Conservation (phyloP, 2,888 invertebrate genomes). For the Fragum sueziense region DNA sequence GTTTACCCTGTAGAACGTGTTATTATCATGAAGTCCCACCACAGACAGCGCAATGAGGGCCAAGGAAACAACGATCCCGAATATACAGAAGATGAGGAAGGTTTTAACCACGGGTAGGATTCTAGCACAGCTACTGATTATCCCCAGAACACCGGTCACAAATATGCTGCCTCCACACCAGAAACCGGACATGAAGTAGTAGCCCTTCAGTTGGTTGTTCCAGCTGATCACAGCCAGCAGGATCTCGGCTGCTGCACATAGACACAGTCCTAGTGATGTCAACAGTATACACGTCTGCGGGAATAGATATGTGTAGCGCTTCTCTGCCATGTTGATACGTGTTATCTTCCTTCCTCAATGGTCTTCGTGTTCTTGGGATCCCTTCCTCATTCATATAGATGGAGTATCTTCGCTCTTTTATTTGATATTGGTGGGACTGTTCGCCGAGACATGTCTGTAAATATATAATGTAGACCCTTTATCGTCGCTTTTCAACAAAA, state of each 20-base stretch:
- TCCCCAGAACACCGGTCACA: constrained; percentile 69
- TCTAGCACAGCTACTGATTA: constrained; percentile 66
- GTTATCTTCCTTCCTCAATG: no score
- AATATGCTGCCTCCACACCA: constrained; percentile 74
- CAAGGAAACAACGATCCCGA: constrained; percentile 67
- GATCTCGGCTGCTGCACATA: constrained; percentile 72
- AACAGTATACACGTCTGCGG: constrained; percentile 71
- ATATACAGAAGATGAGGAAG: constrained; percentile 66
- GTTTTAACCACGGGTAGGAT: constrained; percentile 67
- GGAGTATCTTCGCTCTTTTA: no score
- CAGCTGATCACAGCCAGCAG: constrained; percentile 72
- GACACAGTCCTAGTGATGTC: constrained; percentile 69
- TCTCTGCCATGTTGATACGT: constrained; percentile 21
- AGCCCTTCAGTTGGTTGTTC: constrained; percentile 73
- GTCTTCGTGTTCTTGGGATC: no score
- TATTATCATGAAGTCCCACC: constrained; percentile 71
- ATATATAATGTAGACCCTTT: no score
- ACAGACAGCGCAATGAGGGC: constrained; percentile 72
- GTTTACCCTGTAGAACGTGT: constrained; percentile 68
- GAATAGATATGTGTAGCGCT: constrained; percentile 61
- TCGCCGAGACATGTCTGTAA: no score
- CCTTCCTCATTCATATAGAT: no score
- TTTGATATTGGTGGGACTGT: no score
- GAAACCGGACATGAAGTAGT: constrained; percentile 75
- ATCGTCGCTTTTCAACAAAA: no score